Evolutionary conservation across 2,113 vertebrate species (phyloP), one percentile per base, ranked within the genome.

Genomic region (Indicator maculatus): DNA sequence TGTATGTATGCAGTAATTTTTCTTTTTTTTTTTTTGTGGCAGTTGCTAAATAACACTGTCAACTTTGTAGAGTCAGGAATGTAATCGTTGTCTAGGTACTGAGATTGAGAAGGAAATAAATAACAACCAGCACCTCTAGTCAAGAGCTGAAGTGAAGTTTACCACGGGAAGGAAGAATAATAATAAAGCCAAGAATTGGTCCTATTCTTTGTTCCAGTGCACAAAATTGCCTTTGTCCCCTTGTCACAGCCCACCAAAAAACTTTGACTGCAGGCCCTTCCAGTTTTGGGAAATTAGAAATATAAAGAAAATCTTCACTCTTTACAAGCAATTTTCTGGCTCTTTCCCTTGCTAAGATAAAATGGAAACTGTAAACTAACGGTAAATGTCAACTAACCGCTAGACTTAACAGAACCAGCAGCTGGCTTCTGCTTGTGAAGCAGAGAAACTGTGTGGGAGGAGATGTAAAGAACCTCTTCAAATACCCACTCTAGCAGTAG

Each of bases 351-450:
- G 30, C 44, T 73, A 67, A 53, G 58, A 67, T 61, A 78, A 69
- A 80, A 67, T 65, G 85, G 50, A 88, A 96, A 65, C 18, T 17
- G 53, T 83, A 93, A 94, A 85, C 59, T 66, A 59, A 64, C 70
- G 74, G 59, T 92, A 94, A 96, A 96, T 93, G 91, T 95, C 91
- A 95, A 16, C 66, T 89, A 95, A 94, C 94, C 0, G 3, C 91
- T 73, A 95, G 84, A 87, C 84, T 87, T 91, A 67, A 94, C 82
- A 92, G 89, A 87, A 52, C 44, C 56, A 86, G 84, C 91, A 95
- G 91, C 94, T 93, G 89, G 70, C 38, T 92, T 75, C 71, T 89
- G 93, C 82, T 83, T 95, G 60, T 36, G 84, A 83, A 91, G 91
- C 87, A 91, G 84, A 79, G 92, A 93, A 93, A 76, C 41, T n/a